phyloP scores from a whole-genome alignment of 2,888 invertebrate genomes.

The Hydraecia micacea region DNA sequence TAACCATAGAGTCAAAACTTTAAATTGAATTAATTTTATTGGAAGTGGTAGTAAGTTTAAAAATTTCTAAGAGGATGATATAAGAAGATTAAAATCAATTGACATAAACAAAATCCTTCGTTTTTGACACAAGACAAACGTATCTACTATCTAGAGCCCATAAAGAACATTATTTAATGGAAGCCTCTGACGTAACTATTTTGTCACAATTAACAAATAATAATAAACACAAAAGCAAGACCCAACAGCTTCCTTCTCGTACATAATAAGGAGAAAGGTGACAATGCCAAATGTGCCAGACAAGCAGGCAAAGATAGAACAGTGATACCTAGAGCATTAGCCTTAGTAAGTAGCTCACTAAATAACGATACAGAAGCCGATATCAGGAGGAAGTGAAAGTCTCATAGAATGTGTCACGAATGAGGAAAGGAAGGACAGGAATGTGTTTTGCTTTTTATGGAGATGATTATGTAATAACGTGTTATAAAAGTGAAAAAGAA shows the following conservation, averaged over 20 bases:
- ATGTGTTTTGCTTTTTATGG: slow-evolving; percentile 34
- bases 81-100: background rate
- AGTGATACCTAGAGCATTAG: slow-evolving; percentile 45
- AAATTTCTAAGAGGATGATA: background rate
- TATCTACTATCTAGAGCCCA: background rate
- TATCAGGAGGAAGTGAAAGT: slow-evolving; percentile 70
- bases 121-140: background rate
- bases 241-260: slow-evolving; percentile 19
- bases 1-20: background rate
- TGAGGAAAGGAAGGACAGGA: slow-evolving; percentile 40
- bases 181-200: background rate
- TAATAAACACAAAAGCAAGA: background rate
- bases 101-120: background rate
- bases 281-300: slow-evolving; percentile 45
- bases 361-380: slow-evolving; percentile 59
- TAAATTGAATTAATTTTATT: background rate
- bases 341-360: slow-evolving; percentile 52
- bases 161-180: background rate
- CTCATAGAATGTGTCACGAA: slow-evolving; percentile 58
- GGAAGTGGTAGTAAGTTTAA: background rate
- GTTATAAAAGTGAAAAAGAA: background rate
- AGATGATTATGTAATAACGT: background rate
- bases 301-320: slow-evolving; percentile 45
- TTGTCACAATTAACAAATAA: background rate
- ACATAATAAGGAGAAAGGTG: slow-evolving; percentile 57